phyloP scores from a whole-genome alignment of 1,140 invertebrate species.

The Leptinotarsa lineolata region DNA sequence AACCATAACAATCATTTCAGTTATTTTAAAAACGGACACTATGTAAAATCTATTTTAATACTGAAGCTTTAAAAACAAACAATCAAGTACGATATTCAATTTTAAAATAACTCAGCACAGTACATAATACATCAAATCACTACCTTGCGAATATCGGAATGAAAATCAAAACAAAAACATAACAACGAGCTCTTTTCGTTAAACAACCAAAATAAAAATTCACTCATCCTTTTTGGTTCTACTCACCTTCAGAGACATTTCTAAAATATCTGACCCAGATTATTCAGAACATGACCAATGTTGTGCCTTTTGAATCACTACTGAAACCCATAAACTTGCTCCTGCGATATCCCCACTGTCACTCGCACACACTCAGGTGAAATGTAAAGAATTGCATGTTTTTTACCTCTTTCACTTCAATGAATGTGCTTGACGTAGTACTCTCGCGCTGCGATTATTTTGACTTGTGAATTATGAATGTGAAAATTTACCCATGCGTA shows the following conservation, averaged over 20 bases:
- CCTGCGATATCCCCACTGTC: not conserved
- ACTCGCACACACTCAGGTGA: not conserved
- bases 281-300: slow-evolving; percentile 10
- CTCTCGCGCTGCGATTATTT: not conserved
- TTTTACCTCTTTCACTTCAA: not conserved
- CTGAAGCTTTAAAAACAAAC: too few relatives aligned
- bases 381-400: not conserved
- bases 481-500: slow-evolving; percentile 17
- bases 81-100: too few relatives aligned
- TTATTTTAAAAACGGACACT: too few relatives aligned
- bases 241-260: slow-evolving; percentile 26
- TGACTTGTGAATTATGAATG: slow-evolving; percentile 18
- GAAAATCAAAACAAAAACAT: too few relatives aligned
- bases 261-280: slow-evolving; percentile 27
- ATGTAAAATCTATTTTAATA: too few relatives aligned
- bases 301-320: not conserved
- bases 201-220: not conserved
- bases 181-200: not conserved
- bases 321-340: not conserved
- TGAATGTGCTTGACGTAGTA: not conserved
- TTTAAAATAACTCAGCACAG: too few relatives aligned
- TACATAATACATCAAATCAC: too few relatives aligned
- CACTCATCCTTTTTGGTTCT: not conserved
- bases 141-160: too few relatives aligned
- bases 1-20: too few relatives aligned